These are phyloP conservation scores for Microcebus ravelobensis DNA, from an alignment of 2,113 vertebrate genomes.

Conservation along the genomic window DNA sequence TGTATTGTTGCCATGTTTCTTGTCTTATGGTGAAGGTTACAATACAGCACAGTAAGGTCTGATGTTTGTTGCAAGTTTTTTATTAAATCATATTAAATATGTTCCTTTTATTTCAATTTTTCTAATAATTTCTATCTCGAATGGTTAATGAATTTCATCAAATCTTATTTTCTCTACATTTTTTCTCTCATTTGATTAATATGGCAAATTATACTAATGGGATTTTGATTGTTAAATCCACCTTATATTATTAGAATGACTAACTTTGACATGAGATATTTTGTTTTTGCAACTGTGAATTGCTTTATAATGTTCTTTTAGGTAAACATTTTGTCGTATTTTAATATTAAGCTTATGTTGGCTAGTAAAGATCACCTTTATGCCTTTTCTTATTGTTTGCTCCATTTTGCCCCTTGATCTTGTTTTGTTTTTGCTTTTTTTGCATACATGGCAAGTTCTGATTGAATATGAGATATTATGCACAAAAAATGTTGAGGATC, in stretches of 20 bases:
- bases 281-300: neutral
- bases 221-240: neutral
- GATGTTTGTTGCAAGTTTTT: neutral
- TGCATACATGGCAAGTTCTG: neutral
- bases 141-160: neutral
- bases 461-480: neutral
- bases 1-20: neutral
- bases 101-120: neutral
- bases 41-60: neutral
- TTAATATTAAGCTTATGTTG: neutral
- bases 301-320: neutral
- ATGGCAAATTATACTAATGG: neutral
- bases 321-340: neutral
- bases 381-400: neutral
- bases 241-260: neutral
- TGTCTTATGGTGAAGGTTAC: neutral
- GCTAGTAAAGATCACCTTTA: neutral
- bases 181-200: neutral
- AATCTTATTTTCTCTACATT: neutral
- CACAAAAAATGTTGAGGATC: neutral
- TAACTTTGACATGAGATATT: neutral
- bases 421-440: neutral
- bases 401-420: neutral
- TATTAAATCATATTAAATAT: neutral
- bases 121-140: neutral